phyloP scores from a whole-genome alignment of 1,140 invertebrate species.

The Himalopsyche phryganea region DNA sequence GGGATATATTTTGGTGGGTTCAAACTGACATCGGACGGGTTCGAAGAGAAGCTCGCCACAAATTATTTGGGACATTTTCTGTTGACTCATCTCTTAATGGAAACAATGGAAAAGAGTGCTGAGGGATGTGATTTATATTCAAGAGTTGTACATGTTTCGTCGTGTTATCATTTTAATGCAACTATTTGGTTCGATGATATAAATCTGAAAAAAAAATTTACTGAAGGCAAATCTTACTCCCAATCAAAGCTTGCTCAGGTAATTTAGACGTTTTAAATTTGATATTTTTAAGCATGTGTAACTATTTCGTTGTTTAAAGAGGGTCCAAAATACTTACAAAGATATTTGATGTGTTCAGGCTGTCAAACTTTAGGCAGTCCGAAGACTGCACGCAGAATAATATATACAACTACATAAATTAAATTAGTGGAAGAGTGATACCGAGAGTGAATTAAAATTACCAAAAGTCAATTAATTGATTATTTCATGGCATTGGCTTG shows the following conservation, averaged over 20 bases:
- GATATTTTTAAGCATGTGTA: no score
- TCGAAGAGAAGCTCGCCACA: constrained; percentile 77
- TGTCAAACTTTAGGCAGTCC: no score
- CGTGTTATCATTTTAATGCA: constrained; percentile 70
- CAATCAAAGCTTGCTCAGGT: constrained; percentile 87
- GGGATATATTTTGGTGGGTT: constrained; percentile 85
- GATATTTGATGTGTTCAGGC: no score
- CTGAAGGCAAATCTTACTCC: constrained; percentile 68
- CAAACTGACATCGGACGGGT: constrained; percentile 71
- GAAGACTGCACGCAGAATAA: no score
- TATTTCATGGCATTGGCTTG: no score
- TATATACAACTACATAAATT: no score
- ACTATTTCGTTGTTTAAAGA: no score
- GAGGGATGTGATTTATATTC: constrained; percentile 50
- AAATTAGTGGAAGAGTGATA: no score
- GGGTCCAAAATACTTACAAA: no score
- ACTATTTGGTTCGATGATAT: constrained; percentile 74
- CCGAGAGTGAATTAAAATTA: no score
- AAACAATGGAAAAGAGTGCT: constrained; percentile 63
- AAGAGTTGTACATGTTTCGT: constrained; percentile 85
- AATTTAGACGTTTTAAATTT: no score
- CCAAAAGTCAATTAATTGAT: no score
- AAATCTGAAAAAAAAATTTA: constrained; percentile 63
- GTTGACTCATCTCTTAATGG: constrained; percentile 76
- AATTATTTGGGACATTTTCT: constrained; percentile 89